Evolutionary conservation across 1,140 invertebrate genomes (phyloP), one percentile per base, ranked within the genome.

Genomic region (Choristoneura fumiferana): DNA sequence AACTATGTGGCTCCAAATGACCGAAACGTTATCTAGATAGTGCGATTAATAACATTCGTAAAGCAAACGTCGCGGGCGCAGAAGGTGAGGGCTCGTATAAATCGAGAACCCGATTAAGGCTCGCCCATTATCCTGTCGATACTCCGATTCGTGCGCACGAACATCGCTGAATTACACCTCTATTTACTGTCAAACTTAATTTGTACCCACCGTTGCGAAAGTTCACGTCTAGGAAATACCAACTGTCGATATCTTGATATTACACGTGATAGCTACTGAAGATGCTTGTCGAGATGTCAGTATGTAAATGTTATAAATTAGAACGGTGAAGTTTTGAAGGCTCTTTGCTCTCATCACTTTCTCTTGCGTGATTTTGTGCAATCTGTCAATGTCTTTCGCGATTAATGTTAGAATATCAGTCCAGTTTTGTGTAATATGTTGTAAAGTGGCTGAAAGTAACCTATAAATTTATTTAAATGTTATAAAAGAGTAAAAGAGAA

Each of bases 131-230:
- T 84, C 70, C 71, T 87, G 85, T 88, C 85, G 82, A 86, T 88
- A 83, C 82, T 68, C 60, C 71, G 69, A 70, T 65, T 81, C 78
- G 78, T 71, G 84, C 70, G 76, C 84, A 88, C 83, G 85, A 87
- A 81, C 77, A 87, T 85, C 75, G 83, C 63, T 85, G 81, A 84
- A 72, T 80, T 85, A 84, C 81, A 76, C 76, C 81, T 71, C 79
- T 83, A 80, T 78, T 86, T 86, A 80, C 83, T 88, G 85, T 88
- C 85, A 84, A 82, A 76, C 72, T 76, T 88, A 86, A 88, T 88
- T 80, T 60, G 70, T 77, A 63, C 69, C 68, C 86, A 81, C 81
- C 83, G 80, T 84, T 73, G 78, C 57, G 63, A 76, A 74, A 78
- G 73, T 76, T 81, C 79, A 77, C 22, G 49, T 54, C 18, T 35